Percentiles rank a stretch among this genome's conserved stretches.
Conservation (phyloP, 2,113 vertebrate species). For the Amazona vittata region DNA sequence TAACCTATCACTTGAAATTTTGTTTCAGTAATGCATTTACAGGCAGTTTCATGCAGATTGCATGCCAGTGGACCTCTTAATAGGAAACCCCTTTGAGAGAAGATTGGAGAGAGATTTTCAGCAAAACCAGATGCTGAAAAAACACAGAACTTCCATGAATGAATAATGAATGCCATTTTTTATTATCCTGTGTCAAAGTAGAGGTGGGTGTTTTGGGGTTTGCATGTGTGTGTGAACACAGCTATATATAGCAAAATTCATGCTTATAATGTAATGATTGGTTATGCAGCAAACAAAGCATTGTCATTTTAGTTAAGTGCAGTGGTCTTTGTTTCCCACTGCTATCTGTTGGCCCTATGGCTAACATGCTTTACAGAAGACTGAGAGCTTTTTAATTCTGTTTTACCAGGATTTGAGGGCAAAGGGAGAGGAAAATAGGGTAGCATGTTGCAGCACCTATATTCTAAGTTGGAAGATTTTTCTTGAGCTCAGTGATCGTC, state of each 20-base stretch:
- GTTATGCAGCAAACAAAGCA: background rate
- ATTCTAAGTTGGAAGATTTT: background rate
- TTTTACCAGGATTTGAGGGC: background rate
- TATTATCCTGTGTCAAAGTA: background rate
- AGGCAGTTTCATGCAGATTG: background rate
- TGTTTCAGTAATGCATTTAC: slow-evolving; percentile 3
- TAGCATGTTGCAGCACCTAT: background rate
- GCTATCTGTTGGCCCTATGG: background rate
- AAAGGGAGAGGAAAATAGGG: background rate
- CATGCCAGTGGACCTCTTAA: background rate
- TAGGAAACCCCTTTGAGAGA: background rate
- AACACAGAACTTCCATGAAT: background rate
- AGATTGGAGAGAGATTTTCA: background rate
- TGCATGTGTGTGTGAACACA: background rate
- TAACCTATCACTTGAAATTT: slow-evolving; percentile 46
- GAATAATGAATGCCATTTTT: background rate
- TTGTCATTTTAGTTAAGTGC: background rate
- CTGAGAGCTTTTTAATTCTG: background rate
- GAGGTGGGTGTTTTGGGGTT: background rate
- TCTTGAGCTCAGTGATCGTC: background rate
- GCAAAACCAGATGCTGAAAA: background rate
- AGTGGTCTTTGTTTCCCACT: background rate
- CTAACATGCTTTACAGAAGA: background rate
- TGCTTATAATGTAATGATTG: background rate
- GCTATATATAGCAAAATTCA: background rate